A percentile compares a stretch with the other conserved stretches of the same genome.
These are phyloP conservation scores for Ahaetulla prasina DNA, from an alignment of 2,113 vertebrate species.

Conservation along the genomic window DNA sequence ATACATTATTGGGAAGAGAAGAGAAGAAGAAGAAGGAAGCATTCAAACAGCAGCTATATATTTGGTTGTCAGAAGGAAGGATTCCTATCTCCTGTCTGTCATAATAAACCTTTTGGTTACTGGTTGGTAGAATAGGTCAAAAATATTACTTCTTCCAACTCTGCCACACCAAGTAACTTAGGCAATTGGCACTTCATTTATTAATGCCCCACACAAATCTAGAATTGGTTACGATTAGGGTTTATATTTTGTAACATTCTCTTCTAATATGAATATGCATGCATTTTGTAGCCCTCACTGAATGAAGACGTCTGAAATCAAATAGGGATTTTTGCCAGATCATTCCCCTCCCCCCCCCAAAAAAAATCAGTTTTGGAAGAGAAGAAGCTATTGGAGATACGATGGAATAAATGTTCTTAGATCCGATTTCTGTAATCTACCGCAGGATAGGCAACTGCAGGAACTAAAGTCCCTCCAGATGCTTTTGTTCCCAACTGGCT, in stretches of 20 bases:
- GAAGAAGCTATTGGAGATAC: not conserved
- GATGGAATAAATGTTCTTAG: not conserved
- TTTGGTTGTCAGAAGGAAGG: not conserved
- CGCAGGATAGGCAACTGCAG: not conserved
- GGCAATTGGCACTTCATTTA: not conserved
- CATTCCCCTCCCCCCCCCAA: too few relatives aligned
- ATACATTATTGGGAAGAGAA: not conserved
- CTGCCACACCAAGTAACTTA: not conserved
- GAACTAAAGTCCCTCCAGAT: not conserved
- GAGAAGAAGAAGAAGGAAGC: not conserved
- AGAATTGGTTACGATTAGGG: not conserved
- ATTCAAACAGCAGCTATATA: not conserved
- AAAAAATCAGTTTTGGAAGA: not conserved
- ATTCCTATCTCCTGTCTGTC: not conserved
- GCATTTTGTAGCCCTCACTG: not conserved
- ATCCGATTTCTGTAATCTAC: not conserved
- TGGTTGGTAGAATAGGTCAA: not conserved
- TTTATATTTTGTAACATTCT: not conserved
- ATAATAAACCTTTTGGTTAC: not conserved
- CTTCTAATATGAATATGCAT: not conserved
- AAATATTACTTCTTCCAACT: not conserved
- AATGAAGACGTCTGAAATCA: not conserved
- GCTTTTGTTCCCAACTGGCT: not conserved
- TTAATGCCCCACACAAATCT: not conserved
- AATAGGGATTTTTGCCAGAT: not conserved